These are phyloP conservation scores for Calonectris borealis DNA, from an alignment of 2,113 vertebrate species.

Conservation along the genomic window DNA sequence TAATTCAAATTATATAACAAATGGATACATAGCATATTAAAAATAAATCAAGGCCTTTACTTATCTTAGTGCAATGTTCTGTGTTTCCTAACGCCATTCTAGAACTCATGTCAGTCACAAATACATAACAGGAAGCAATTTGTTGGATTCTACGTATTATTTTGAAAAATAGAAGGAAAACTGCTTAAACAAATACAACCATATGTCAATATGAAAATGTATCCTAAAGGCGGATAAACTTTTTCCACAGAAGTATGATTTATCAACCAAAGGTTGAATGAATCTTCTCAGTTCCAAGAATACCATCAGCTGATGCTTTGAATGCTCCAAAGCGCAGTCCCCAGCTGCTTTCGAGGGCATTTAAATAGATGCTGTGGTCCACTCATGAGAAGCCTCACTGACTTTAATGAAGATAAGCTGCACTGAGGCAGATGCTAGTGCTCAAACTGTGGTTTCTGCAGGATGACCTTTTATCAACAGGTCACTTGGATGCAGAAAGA, in stretches of 20 bases:
- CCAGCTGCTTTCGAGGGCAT: background rate
- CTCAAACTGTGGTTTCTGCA: background rate
- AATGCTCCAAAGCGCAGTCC: background rate
- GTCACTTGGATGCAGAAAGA: background rate
- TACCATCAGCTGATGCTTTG: background rate
- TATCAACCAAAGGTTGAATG: background rate
- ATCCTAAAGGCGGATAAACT: background rate
- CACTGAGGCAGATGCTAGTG: background rate
- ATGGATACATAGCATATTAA: background rate
- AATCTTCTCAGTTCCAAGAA: background rate
- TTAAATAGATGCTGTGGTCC: background rate
- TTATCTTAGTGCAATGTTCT: background rate
- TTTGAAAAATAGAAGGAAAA: background rate
- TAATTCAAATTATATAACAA: background rate
- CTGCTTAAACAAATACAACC: background rate
- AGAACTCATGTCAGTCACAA: background rate
- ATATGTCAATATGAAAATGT: background rate
- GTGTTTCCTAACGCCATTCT: background rate
- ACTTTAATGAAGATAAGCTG: background rate
- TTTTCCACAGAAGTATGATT: background rate
- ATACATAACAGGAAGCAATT: background rate
- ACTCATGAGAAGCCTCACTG: background rate
- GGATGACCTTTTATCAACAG: background rate
- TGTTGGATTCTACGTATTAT: background rate
- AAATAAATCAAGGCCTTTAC: background rate